Evolutionary conservation across 1,140 invertebrate genomes (phyloP).

Genomic region (Dinoponera quadriceps): DNA sequence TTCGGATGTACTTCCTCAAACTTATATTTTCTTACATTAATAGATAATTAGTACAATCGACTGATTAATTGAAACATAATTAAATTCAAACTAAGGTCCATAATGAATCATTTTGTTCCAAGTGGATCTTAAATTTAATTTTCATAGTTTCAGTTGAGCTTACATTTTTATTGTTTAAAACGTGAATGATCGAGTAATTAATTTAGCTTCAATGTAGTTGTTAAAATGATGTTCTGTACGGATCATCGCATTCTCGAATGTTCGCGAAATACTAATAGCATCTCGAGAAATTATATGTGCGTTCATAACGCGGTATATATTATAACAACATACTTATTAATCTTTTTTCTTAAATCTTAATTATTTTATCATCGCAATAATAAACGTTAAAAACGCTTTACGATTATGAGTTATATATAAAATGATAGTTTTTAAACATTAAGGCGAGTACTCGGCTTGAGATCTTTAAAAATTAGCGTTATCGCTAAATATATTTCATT

Average conservation of each 20-base stretch:
- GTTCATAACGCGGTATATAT: not conserved
- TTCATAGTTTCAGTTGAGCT: no score
- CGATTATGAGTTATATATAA: conserved; percentile 22
- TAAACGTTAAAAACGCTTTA: conserved; percentile 2
- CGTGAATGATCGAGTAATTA: not conserved
- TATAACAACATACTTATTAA: not conserved
- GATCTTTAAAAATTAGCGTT: conserved; percentile 28
- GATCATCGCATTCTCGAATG: not conserved
- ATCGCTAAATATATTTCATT: conserved; percentile 26
- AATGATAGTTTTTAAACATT: conserved; percentile 16
- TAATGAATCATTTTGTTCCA: no score
- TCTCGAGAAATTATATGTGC: not conserved
- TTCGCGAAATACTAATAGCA: conserved; percentile 3
- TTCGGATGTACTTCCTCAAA: not conserved
- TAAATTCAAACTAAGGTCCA: no score
- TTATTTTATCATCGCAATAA: not conserved
- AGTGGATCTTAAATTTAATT: no score
- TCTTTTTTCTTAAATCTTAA: not conserved
- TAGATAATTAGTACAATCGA: not conserved
- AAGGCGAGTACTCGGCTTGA: not conserved
- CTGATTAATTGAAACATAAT: not conserved
- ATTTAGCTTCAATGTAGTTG: not conserved
- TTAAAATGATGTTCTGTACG: conserved; percentile 20
- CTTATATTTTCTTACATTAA: not conserved
- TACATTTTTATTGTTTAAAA: conserved; percentile 11